Conservation (phyloP, 2,797 vertebrate genomes). For the Acanthurus leucopareius region DNA sequence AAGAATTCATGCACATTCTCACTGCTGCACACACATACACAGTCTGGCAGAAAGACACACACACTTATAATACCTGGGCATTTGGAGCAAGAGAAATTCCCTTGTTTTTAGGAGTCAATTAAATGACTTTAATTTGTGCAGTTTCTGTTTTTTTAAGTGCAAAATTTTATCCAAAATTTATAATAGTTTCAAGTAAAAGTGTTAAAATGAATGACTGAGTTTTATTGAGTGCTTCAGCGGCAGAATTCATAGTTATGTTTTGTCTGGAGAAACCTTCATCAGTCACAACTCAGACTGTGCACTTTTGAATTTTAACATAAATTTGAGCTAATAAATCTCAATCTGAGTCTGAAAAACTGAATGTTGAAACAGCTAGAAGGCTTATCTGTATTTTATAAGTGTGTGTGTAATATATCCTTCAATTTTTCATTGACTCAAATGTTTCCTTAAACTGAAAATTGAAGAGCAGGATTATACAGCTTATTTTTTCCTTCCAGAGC, state of each 20-base stretch:
- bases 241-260: slow-evolving; percentile 37
- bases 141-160: slow-evolving; percentile 15
- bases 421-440: background rate
- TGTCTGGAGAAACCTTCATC: slow-evolving; percentile 9
- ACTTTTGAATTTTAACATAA: slow-evolving; percentile 7
- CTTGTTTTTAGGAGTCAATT: slow-evolving; percentile 15
- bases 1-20: background rate
- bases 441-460: background rate
- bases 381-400: background rate
- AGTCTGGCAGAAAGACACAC: no score
- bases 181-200: slow-evolving; percentile 19
- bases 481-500: slow-evolving; percentile 20
- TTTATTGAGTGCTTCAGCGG: slow-evolving; percentile 48
- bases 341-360: background rate
- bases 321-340: slow-evolving; percentile 29
- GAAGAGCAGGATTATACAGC: slow-evolving; percentile 1
- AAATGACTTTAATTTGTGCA: background rate
- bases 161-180: slow-evolving; percentile 31
- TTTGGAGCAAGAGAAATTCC: background rate
- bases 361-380: background rate
- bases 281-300: slow-evolving; percentile 20
- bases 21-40: background rate
- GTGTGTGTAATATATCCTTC: background rate
- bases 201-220: slow-evolving; percentile 20
- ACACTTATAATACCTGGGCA: background rate